These are phyloP conservation scores for Pipistrellus pygmaeus DNA, from an alignment of 2,797 vertebrate species.

Conservation along the genomic window DNA sequence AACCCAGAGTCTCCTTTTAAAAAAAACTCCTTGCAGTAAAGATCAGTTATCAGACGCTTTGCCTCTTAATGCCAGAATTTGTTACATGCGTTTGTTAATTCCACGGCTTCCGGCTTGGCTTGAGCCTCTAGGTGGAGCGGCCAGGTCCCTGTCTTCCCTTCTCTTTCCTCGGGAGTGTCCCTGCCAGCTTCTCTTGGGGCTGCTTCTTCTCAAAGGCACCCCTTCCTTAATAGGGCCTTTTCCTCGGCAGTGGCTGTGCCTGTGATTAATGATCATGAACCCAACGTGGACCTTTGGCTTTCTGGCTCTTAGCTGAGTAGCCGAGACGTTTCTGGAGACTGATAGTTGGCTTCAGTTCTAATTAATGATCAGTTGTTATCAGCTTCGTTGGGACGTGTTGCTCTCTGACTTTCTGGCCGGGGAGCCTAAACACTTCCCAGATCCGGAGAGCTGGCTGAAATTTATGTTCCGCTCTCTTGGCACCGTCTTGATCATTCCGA, in stretches of 20 bases:
- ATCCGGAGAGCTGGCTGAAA: slow-evolving; percentile 80
- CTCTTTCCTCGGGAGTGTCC: slow-evolving; percentile 14
- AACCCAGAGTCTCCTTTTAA: neutral
- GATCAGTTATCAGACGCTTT: neutral
- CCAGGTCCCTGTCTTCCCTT: neutral
- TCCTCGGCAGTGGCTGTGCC: slow-evolving; percentile 71
- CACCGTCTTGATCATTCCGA: slow-evolving; percentile 82
- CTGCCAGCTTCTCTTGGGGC: slow-evolving; percentile 51
- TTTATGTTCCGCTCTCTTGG: slow-evolving; percentile 86
- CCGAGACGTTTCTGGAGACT: slow-evolving; percentile 81
- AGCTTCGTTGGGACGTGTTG: slow-evolving; percentile 84
- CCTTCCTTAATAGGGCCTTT: slow-evolving; percentile 68
- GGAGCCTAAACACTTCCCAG: slow-evolving; percentile 88
- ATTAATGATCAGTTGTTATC: slow-evolving; percentile 87
- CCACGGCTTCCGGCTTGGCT: neutral
- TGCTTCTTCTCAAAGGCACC: slow-evolving; percentile 79
- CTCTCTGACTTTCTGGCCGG: slow-evolving; percentile 83
- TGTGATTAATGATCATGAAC: slow-evolving; percentile 85
- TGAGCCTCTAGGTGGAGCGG: neutral
- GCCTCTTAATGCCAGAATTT: slow-evolving; percentile 40
- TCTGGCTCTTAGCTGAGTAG: slow-evolving; percentile 82
- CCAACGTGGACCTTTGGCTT: slow-evolving; percentile 82
- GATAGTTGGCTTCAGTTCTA: slow-evolving; percentile 87
- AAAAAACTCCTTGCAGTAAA: neutral
- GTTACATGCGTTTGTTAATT: neutral